Conservation (phyloP, 2,797 vertebrate species). For the Xyrichtys novacula region DNA sequence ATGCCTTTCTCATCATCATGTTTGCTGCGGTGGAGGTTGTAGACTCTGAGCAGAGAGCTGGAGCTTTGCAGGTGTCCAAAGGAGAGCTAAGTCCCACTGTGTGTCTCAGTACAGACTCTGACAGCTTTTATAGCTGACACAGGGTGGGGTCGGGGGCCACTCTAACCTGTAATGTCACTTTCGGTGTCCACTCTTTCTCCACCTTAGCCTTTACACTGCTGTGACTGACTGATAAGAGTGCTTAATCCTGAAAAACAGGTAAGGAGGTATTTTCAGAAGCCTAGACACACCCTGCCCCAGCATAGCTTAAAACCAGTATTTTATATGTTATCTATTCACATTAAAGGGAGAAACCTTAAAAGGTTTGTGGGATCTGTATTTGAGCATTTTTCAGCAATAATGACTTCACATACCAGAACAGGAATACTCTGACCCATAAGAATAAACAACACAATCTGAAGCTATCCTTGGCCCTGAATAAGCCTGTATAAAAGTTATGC, state of each 20-base stretch:
- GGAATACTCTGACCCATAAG: no score
- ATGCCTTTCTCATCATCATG: slow-evolving; percentile 37
- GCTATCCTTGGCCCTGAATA: no score
- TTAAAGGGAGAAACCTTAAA: neutral
- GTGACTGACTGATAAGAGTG: slow-evolving; percentile 64
- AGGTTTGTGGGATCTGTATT: neutral
- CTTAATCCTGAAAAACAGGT: slow-evolving; percentile 54
- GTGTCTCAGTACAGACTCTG: slow-evolving; percentile 57
- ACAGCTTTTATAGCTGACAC: slow-evolving; percentile 70
- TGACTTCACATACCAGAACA: neutral
- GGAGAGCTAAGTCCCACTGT: slow-evolving; percentile 86
- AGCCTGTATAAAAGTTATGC: no score
- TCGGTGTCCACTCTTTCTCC: slow-evolving; percentile 34
- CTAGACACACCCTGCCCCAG: neutral
- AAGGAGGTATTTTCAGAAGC: neutral
- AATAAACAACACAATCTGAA: no score
- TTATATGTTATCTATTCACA: neutral
- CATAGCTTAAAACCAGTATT: neutral
- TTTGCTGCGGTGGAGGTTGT: slow-evolving; percentile 21
- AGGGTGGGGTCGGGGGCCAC: slow-evolving; percentile 54
- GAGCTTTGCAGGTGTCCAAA: slow-evolving; percentile 75
- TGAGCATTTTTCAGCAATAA: neutral
- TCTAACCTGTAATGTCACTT: slow-evolving; percentile 71
- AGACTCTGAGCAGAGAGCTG: slow-evolving; percentile 53
- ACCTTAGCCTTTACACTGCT: slow-evolving; percentile 31